phyloP scores from a whole-genome alignment of 2,113 vertebrate species.

The Brachyhypopomus occidentalis region DNA sequence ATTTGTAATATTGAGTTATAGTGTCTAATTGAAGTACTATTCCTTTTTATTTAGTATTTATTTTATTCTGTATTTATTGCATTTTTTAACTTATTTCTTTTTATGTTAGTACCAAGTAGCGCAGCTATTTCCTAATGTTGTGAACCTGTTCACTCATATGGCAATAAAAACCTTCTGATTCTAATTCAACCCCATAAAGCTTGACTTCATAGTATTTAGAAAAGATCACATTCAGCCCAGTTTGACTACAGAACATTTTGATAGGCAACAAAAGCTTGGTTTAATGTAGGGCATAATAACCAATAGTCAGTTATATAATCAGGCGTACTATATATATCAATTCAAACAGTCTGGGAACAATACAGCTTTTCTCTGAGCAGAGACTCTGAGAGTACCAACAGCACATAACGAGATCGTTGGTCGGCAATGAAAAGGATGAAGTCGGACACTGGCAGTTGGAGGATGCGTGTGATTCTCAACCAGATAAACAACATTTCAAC shows the following conservation, averaged over 20 bases:
- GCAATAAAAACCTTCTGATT: too few relatives aligned
- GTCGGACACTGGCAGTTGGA: slow-evolving; percentile 35
- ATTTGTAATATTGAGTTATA: too few relatives aligned
- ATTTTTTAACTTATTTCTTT: too few relatives aligned
- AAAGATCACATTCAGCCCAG: neutral
- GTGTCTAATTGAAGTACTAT: too few relatives aligned
- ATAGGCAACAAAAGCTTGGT: neutral
- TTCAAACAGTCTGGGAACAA: neutral
- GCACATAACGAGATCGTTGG: neutral
- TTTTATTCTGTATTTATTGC: too few relatives aligned
- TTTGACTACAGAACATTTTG: neutral
- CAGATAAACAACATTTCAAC: slow-evolving; percentile 66
- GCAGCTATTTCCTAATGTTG: too few relatives aligned
- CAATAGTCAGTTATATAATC: neutral
- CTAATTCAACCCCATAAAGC: too few relatives aligned
- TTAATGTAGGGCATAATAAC: neutral
- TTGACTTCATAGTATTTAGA: slow-evolving; percentile 44
- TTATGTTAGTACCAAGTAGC: too few relatives aligned
- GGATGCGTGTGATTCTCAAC: slow-evolving; percentile 51
- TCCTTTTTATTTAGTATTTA: too few relatives aligned
- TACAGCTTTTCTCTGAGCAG: neutral
- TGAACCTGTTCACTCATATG: too few relatives aligned
- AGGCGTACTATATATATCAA: neutral
- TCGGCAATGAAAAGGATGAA: slow-evolving; percentile 25
- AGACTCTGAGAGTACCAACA: neutral